Conservation (phyloP, 2,888 invertebrate species). For the Meteorus colon region DNA sequence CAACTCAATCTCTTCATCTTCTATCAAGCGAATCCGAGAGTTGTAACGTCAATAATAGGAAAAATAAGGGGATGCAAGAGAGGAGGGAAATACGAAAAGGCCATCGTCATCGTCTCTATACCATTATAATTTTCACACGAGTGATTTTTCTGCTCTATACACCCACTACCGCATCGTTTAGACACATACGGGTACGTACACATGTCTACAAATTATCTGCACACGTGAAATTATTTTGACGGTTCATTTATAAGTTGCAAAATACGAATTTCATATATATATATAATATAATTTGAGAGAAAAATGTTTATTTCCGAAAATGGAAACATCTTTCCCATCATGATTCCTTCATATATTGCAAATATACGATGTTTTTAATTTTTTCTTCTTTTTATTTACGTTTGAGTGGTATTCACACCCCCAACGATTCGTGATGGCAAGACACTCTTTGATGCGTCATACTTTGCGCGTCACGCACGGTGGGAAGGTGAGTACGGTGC, state of each 20-base stretch:
- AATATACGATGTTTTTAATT: neutral
- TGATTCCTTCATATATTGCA: neutral
- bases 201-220: constrained; percentile 49
- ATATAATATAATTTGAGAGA: neutral
- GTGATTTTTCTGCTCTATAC: neutral
- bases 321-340: neutral
- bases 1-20: neutral
- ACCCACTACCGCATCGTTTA: constrained; percentile 37
- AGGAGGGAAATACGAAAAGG: neutral
- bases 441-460: constrained; percentile 29
- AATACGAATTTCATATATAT: constrained; percentile 50
- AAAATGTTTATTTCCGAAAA: neutral
- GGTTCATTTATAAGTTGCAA: constrained; percentile 47
- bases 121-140: neutral
- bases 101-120: neutral
- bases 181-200: constrained; percentile 30
- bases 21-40: neutral
- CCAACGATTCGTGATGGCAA: constrained; percentile 9
- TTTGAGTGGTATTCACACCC: constrained; percentile 19
- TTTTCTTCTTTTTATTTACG: constrained; percentile 12
- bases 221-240: constrained; percentile 68
- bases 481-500: constrained; percentile 18
- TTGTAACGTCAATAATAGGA: neutral
- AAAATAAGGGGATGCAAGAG: constrained; percentile 18
- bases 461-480: constrained; percentile 14